These are phyloP conservation scores for Meles meles DNA, from an alignment of 2,113 vertebrate species.

Conservation along the genomic window DNA sequence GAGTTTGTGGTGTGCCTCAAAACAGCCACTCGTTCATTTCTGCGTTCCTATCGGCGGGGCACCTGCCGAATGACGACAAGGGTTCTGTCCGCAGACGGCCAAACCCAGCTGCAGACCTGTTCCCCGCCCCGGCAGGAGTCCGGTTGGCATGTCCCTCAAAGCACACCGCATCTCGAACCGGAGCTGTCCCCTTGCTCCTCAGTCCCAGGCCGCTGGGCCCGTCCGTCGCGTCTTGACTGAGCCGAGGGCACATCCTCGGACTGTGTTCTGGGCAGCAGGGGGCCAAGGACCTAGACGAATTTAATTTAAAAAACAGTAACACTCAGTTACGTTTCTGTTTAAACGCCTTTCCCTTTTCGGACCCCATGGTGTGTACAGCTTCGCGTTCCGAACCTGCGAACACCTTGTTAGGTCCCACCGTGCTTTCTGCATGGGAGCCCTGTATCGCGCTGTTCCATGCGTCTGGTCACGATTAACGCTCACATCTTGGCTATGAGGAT, in stretches of 20 bases:
- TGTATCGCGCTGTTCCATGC: accelerated
- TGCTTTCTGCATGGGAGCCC: not conserved
- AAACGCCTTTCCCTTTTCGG: not conserved
- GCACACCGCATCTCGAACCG: accelerated
- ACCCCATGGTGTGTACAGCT: not conserved
- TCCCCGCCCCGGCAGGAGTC: not conserved
- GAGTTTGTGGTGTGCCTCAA: accelerated
- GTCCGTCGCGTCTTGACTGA: accelerated
- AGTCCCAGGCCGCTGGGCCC: accelerated
- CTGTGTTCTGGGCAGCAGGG: too few species aligned
- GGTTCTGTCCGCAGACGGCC: not conserved
- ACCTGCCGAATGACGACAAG: not conserved
- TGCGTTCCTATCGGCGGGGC: accelerated
- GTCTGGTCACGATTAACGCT: not conserved
- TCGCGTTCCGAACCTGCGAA: not conserved
- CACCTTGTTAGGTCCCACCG: accelerated
- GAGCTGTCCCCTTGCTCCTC: accelerated
- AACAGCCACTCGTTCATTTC: accelerated
- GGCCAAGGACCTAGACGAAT: accelerated
- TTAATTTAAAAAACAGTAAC: not conserved
- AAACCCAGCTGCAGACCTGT: not conserved
- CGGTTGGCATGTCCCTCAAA: accelerated
- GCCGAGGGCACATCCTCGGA: accelerated
- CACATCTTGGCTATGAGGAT: not conserved
- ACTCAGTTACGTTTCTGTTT: not conserved